These are phyloP conservation scores for Zaprionus obscuricornis DNA, from an alignment of 2,888 invertebrate genomes.

Conservation along the genomic window DNA sequence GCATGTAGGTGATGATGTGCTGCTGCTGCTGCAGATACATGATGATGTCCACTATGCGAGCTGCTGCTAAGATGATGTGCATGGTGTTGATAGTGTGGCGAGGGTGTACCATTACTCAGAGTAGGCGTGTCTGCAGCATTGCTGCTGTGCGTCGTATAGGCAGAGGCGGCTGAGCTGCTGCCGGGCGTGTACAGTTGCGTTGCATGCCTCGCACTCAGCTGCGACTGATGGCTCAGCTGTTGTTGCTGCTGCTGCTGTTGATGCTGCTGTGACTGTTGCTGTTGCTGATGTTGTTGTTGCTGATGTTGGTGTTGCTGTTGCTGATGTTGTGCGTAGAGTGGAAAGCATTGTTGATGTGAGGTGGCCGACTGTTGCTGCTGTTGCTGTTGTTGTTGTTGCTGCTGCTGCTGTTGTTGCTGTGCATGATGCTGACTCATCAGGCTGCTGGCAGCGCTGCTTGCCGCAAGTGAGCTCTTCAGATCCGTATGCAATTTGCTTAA, in stretches of 20 bases:
- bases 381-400: constrained; percentile 44
- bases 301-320: constrained; percentile 38
- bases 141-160: constrained; percentile 65
- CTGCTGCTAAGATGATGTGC: constrained; percentile 67
- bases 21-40: too few species aligned
- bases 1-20: constrained; percentile 75
- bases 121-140: constrained; percentile 64
- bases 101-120: constrained; percentile 74
- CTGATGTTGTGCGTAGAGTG: constrained; percentile 55
- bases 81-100: constrained; percentile 80
- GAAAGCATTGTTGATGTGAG: constrained; percentile 61
- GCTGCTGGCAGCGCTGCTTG: constrained; percentile 51
- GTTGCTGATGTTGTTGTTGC: constrained; percentile 52
- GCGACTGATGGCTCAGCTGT: constrained; percentile 50
- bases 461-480: constrained; percentile 60
- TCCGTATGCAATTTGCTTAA: constrained; percentile 74
- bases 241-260: constrained; percentile 37
- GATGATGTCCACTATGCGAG: constrained; percentile 70
- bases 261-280: constrained; percentile 54
- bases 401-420: constrained; percentile 56
- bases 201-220: constrained; percentile 54
- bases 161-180: constrained; percentile 64
- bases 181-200: constrained; percentile 77
- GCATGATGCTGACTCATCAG: constrained; percentile 62
- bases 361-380: constrained; percentile 55